Evolutionary conservation across 1,140 invertebrate genomes (phyloP), one percentile per base, ranked within the genome.

Genomic region (Campoletis sonorensis): DNA sequence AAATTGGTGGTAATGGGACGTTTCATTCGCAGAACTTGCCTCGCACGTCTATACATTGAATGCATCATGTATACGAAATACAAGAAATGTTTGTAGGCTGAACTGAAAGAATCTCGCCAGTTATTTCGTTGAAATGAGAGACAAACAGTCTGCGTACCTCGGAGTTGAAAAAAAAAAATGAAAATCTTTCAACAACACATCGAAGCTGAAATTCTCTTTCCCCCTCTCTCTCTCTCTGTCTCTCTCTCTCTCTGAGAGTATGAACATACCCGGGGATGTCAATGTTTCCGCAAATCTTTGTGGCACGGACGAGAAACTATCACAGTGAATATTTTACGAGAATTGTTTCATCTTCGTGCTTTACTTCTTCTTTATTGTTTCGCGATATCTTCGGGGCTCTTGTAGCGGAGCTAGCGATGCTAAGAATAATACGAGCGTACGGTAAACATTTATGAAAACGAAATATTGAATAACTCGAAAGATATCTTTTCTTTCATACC

Each of bases 381-480:
- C 23, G 61, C 21, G 23, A 64, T 26, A 26, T 15, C n/a, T 23
- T 13, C 21, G 13, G 11, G 61, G 23, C 23, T 64, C 15, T 26
- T 26, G 23, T 23, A 26, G 61, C 23, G 23, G 5, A 21, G 26
- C 51, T 30, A 30, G 37, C 4, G 51, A n/a, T 16, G 75, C 51
- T 33, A 33, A 2, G 30, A 33, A 33, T 33, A 13, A 45, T 45
- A 45, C 8, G 40, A 64, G 40, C 37, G 27, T 54, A 76, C 21
- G 49, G 75, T 51, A 71, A 79, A 79, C 77, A 40, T 68, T 79
- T 79, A 49, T 49, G 27, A 71, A 71, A 45, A 64, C 64, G 67
- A 70, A 79, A 79, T 79, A 68, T 79, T 49, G 70, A 79, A 79
- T 79, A 68, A 79, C 64, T 30, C 77, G 37, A 79, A 79, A 67